Percentiles rank a stretch among this genome's conserved stretches.
phyloP scores from a whole-genome alignment of 2,113 vertebrate genomes.

The Vulpes ferrilata region DNA sequence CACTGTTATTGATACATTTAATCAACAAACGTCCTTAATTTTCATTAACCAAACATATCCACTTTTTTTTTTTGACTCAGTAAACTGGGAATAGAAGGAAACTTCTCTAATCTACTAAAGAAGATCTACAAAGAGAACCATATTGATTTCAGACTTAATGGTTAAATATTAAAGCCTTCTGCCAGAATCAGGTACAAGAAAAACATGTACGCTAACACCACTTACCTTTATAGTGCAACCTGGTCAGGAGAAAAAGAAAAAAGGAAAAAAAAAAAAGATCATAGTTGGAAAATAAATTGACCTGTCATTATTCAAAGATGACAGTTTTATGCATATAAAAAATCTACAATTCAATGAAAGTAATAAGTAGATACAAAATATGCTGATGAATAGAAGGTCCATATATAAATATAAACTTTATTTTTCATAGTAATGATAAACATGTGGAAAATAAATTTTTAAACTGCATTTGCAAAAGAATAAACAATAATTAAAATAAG shows the following conservation, averaged over 20 bases:
- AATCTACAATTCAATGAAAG: neutral
- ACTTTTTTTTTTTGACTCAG: neutral
- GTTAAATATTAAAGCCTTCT: neutral
- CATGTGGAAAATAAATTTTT: neutral
- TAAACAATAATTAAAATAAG: neutral
- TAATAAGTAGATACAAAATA: neutral
- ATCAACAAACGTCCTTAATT: neutral
- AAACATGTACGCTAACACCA: neutral
- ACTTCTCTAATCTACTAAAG: neutral
- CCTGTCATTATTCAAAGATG: neutral
- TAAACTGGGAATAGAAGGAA: neutral
- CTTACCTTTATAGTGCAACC: neutral
- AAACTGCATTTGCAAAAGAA: neutral
- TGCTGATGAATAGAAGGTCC: neutral
- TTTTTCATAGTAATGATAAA: neutral
- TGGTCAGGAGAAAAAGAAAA: neutral
- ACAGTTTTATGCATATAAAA: neutral
- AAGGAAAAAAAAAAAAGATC: neutral
- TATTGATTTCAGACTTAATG: neutral
- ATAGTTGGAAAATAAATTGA: neutral
- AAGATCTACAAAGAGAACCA: neutral
- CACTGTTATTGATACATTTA: neutral
- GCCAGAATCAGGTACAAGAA: neutral
- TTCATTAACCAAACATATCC: neutral
- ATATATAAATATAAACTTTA: neutral